A percentile compares a stretch with the other conserved stretches of the same genome.
Evolutionary conservation across 2,113 vertebrate genomes (phyloP).

Genomic region (Pimephales promelas): DNA sequence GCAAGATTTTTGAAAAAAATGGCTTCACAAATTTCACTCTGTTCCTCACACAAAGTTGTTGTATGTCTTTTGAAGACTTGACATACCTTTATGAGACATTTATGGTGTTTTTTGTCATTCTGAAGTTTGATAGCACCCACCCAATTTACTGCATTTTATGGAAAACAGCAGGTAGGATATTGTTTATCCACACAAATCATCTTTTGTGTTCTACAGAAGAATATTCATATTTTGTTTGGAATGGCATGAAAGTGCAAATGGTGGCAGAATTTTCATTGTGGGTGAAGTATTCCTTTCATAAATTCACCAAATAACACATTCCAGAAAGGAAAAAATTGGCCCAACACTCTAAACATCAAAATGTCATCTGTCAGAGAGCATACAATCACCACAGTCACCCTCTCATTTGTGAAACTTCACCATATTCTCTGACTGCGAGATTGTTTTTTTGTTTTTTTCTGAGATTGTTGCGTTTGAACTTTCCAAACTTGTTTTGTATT

Average conservation of each 20-base stretch:
- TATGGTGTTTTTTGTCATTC: background rate
- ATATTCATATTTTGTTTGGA: background rate
- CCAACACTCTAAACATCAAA: background rate
- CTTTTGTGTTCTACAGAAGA: background rate
- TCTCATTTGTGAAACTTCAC: background rate
- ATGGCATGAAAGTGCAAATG: background rate
- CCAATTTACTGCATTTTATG: background rate
- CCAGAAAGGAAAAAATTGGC: background rate
- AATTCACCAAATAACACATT: slow-evolving; percentile 17
- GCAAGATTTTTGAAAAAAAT: background rate
- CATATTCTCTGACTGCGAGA: background rate
- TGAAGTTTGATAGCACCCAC: background rate
- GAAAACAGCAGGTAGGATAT: background rate
- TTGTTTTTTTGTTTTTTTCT: background rate
- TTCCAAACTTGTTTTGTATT: background rate
- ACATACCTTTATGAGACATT: background rate
- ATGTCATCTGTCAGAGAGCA: slow-evolving; percentile 18
- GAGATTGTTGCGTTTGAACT: background rate
- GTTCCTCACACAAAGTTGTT: background rate
- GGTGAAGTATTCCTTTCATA: slow-evolving; percentile 5
- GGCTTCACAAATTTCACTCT: background rate
- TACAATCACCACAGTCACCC: slow-evolving; percentile 13
- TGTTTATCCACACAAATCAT: background rate
- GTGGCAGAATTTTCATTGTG: slow-evolving; percentile 12
- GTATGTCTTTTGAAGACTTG: background rate